Base-by-base conservation (phyloP, 2,888 invertebrate genomes). In the Cerastis rubricosa region DNA sequence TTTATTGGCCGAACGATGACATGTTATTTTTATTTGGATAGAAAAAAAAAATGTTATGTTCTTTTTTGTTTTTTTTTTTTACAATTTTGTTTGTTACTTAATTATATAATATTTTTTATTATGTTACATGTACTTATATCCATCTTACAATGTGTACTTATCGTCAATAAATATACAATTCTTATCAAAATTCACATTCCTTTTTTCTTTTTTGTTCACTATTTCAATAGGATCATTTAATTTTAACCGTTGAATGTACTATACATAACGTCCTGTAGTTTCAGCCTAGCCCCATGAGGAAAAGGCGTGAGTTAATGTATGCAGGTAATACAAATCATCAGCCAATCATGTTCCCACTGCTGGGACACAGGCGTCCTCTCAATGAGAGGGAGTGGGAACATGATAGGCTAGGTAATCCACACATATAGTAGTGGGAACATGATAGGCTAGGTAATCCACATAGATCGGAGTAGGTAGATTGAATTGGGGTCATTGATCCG, bases 111-210 rank as follows among this genome's bases (percentile, higher is more conserved):
- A 57, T 54, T 40, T 72, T 40, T 73, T 35, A 35, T 19, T 61
- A 61, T 11, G 4, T 35, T 9, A 29, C n/a, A n/a, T 40, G 8
- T 59, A 12, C 51, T 4, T 51, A n/a, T 22, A 54, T 11, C n/a
- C n/a, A 66, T 67, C 5, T 49, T n/a, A 17, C 22, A 29, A 14
- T 70, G 14, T 72, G 61, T 81, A 66, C 22, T 63, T 57, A 40
- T 57, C 29, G 47, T 57, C 29, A 74, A 54, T 68, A 74, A 78
- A 81, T 67, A 70, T 81, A 72, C 45, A 59, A 8, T 43, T 49
- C 63, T 49, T 69, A 65, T 35, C 5, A 19, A 51, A 45, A 61
- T 40, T 1, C 14, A 9, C 25, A 4, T 9, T 1, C 49, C 49
- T 72, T 81, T 80, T 81, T 81, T 57, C 19, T 61, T 51, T 2